These are phyloP conservation scores for Campopleginae sp. DNA, from an alignment of 2,888 invertebrate species.

Conservation along the genomic window DNA sequence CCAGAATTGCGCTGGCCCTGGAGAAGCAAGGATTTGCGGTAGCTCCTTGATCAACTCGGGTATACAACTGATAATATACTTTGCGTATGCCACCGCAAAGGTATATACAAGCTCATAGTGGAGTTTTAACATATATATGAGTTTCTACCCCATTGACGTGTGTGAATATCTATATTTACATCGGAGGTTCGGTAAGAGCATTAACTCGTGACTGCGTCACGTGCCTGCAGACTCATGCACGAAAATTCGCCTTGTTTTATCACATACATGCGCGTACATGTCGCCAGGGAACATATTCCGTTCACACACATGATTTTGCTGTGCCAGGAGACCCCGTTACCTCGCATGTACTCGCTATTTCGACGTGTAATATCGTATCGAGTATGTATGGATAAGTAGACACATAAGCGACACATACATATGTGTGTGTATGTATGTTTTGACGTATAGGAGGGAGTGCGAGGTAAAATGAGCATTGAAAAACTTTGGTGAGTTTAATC, in stretches of 20 bases:
- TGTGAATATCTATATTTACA: constrained; percentile 20
- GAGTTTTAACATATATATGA: not conserved
- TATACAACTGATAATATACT: constrained; percentile 28
- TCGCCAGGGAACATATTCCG: not conserved
- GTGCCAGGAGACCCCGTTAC: constrained; percentile 6
- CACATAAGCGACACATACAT: not conserved
- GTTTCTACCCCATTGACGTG: not conserved
- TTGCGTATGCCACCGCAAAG: constrained; percentile 8
- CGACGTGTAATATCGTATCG: constrained; percentile 17
- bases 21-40: constrained; percentile 36
- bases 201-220: constrained; percentile 60
- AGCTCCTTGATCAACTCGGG: constrained; percentile 33
- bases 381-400: constrained; percentile 5
- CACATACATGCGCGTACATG: constrained; percentile 4
- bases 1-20: not conserved
- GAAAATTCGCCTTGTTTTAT: constrained; percentile 47
- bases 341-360: constrained; percentile 31
- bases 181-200: constrained; percentile 55
- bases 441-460: not conserved
- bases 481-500: too few species aligned
- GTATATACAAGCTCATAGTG: not conserved
- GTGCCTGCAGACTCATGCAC: constrained; percentile 42
- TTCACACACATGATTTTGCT: not conserved
- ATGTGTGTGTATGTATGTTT: not conserved
- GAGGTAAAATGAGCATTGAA: too few species aligned